Evolutionary conservation across 2,888 invertebrate genomes (phyloP).

Genomic region (Micoletzkya japonica): DNA sequence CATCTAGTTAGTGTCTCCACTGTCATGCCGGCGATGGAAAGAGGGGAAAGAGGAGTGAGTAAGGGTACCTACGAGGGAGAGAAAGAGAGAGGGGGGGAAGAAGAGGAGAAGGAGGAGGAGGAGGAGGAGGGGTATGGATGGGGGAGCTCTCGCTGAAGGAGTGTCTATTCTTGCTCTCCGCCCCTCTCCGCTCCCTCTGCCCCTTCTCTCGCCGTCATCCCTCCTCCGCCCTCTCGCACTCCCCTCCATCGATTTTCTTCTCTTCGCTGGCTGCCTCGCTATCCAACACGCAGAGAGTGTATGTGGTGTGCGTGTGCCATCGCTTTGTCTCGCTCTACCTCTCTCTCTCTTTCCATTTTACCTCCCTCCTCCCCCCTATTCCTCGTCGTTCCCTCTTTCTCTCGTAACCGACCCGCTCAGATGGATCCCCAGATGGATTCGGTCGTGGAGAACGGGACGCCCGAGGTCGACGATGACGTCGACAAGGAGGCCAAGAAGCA

Average conservation of each 20-base stretch:
- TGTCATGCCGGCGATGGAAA: neutral
- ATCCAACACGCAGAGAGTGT: no score
- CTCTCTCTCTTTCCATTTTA: neutral
- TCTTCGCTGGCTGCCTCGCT: neutral
- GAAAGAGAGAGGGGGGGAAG: neutral
- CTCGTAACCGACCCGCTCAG: no score
- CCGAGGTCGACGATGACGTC: no score
- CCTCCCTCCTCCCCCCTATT: neutral
- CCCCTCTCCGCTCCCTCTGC: neutral
- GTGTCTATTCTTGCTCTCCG: neutral
- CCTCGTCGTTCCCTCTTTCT: no score
- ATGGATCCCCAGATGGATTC: no score
- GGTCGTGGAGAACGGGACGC: no score
- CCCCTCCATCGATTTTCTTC: neutral
- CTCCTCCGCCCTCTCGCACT: neutral
- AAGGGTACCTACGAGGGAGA: neutral
- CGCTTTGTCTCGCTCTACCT: no score
- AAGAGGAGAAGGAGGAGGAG: neutral
- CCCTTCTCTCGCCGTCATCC: neutral
- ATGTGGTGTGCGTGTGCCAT: no score
- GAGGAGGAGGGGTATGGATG: neutral
- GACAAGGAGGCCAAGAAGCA: no score
- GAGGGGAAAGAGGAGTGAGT: neutral
- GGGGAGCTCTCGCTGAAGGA: neutral
- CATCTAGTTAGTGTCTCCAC: neutral